phyloP scores from a whole-genome alignment of 2,888 invertebrate species.

The Cyclophora punctaria region DNA sequence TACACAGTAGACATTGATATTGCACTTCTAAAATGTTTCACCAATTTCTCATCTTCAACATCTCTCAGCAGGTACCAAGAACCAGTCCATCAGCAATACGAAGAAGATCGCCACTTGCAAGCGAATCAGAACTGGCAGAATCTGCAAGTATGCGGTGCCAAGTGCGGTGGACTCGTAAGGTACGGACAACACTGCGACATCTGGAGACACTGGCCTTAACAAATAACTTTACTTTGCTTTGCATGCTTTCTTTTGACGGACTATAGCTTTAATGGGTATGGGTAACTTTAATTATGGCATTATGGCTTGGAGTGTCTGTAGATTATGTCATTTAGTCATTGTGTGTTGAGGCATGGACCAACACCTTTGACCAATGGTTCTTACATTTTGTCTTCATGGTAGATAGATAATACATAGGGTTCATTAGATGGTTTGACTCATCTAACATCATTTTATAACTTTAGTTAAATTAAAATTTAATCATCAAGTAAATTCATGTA shows the following conservation, averaged over 20 bases:
- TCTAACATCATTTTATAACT: no score
- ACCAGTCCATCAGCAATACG: slow-evolving; percentile 10
- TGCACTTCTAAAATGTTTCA: no score
- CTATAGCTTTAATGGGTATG: slow-evolving; percentile 48
- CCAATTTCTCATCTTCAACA: neutral
- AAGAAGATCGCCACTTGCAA: slow-evolving; percentile 15
- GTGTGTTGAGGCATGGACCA: no score
- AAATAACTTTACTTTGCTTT: slow-evolving; percentile 26
- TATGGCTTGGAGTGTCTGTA: no score
- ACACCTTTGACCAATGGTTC: no score
- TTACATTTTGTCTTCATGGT: no score
- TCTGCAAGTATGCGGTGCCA: slow-evolving; percentile 38
- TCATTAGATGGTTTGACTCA: no score
- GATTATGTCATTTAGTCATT: no score
- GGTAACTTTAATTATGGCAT: neutral
- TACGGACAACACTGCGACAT: slow-evolving; percentile 42
- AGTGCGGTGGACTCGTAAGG: slow-evolving; percentile 67
- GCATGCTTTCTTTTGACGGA: slow-evolving; percentile 43
- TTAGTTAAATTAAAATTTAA: no score
- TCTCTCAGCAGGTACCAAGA: slow-evolving; percentile 10
- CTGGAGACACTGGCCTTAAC: slow-evolving; percentile 51
- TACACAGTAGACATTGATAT: no score
- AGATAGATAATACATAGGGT: no score
- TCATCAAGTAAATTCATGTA: no score
- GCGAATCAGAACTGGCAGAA: slow-evolving; percentile 13